Conservation (phyloP, 2,113 vertebrate species). For the Tetrao urogallus region DNA sequence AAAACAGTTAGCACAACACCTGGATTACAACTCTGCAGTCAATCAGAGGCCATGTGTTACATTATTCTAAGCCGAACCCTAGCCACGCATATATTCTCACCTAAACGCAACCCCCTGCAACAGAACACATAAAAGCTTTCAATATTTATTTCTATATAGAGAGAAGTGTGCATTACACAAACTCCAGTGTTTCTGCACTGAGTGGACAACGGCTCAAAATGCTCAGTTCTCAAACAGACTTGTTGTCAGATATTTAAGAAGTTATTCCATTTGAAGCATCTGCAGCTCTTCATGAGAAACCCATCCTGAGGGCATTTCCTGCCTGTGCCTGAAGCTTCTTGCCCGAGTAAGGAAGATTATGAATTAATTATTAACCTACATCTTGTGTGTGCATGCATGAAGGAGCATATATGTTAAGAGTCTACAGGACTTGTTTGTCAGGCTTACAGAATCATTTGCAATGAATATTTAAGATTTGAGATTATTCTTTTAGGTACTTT, state of each 20-base stretch:
- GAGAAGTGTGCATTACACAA: neutral
- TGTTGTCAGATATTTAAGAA: neutral
- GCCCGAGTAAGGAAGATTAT: neutral
- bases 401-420: neutral
- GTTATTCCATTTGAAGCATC: neutral
- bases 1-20: constrained; percentile 69
- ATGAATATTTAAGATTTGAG: neutral
- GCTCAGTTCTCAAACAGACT: neutral
- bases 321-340: neutral
- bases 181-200: neutral
- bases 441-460: neutral
- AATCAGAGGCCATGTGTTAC: constrained; percentile 27
- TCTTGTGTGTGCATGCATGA: neutral
- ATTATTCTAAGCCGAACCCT: constrained; percentile 15
- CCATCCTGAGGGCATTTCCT: neutral
- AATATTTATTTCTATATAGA: neutral
- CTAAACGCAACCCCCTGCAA: neutral
- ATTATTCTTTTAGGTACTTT: neutral
- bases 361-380: constrained; percentile 6
- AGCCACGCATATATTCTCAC: neutral
- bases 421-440: neutral
- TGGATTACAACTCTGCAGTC: constrained; percentile 61
- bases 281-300: neutral
- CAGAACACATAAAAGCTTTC: neutral
- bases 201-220: neutral